Evolutionary conservation across 2,888 invertebrate genomes (phyloP).

Genomic region (Euproctis similis): DNA sequence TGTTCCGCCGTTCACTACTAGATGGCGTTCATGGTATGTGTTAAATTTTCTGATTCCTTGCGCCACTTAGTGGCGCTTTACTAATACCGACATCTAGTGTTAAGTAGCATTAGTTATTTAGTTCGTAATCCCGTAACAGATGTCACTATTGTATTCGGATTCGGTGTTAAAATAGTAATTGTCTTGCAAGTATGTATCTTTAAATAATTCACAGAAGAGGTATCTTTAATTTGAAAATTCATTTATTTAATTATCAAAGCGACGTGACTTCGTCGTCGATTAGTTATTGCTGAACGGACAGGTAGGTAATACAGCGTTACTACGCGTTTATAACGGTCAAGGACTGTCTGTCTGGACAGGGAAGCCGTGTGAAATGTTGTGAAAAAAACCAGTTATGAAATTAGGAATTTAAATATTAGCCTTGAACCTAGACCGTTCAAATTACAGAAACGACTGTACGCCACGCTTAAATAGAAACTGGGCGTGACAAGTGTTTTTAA

Average conservation of each 20-base stretch:
- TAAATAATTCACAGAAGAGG: slow-evolving; percentile 6
- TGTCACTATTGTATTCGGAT: slow-evolving; percentile 35
- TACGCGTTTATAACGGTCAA: slow-evolving; percentile 22
- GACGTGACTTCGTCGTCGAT: no score
- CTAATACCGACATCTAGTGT: slow-evolving; percentile 27
- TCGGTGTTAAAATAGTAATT: no score
- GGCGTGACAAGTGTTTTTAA: no score
- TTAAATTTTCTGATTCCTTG: slow-evolving; percentile 22
- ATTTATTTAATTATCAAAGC: no score
- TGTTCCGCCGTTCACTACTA: slow-evolving; percentile 46
- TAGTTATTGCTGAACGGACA: no score
- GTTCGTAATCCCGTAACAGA: slow-evolving; percentile 23
- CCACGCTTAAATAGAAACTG: no score
- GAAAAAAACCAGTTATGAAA: slow-evolving; percentile 31
- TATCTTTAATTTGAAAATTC: slow-evolving; percentile 6
- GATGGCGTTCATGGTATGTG: slow-evolving; percentile 54
- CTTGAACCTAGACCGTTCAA: slow-evolving; percentile 28
- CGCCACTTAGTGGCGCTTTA: slow-evolving; percentile 16
- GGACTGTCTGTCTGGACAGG: slow-evolving; percentile 15
- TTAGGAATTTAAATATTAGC: slow-evolving; percentile 27
- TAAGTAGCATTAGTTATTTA: slow-evolving; percentile 5
- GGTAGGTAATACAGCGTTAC: no score
- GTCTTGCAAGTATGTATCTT: no score
- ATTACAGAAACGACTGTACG: no score
- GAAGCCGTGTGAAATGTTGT: slow-evolving; percentile 28